These are phyloP conservation scores for Caenorhabditis plicata DNA, from an alignment of 2,888 invertebrate species.

Conservation along the genomic window DNA sequence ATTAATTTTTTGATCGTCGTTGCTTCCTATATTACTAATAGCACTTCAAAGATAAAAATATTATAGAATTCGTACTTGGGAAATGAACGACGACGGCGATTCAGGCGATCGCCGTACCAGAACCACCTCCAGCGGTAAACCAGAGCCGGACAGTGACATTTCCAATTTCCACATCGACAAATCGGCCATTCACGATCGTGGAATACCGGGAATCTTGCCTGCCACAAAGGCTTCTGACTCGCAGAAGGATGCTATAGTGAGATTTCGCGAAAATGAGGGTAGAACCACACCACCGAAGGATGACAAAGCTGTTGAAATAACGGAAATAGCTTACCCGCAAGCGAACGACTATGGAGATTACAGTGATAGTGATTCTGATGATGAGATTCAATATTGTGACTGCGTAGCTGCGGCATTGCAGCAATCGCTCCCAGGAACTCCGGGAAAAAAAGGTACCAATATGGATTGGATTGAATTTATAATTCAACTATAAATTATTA, in stretches of 20 bases:
- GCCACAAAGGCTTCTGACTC: conserved; percentile 19
- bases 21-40: conserved; percentile 14
- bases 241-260: conserved; percentile 24
- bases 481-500: conserved; percentile 5
- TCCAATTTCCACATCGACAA: too few relatives aligned
- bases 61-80: too few relatives aligned
- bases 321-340: conserved; percentile 18
- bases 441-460: conserved; percentile 47
- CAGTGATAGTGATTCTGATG: conserved; percentile 18
- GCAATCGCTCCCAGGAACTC: conserved; percentile 49
- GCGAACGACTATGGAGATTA: conserved; percentile 33
- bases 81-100: conserved; percentile 16
- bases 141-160: too few relatives aligned
- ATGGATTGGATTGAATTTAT: too few relatives aligned
- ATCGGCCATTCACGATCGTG: conserved; percentile 25
- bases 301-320: conserved; percentile 6
- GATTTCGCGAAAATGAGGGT: conserved; percentile 23
- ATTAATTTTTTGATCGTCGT: too few relatives aligned
- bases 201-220: conserved; percentile 30
- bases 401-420: conserved; percentile 50
- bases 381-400: conserved; percentile 52
- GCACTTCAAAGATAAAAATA: conserved; percentile 11
- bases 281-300: conserved; percentile 19
- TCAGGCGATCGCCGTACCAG: background rate
- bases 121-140: conserved; percentile 22